Conservation (phyloP, 35 echinoderm and acorn worm genomes). For the Hemicentrotus pulcherrimus region DNA sequence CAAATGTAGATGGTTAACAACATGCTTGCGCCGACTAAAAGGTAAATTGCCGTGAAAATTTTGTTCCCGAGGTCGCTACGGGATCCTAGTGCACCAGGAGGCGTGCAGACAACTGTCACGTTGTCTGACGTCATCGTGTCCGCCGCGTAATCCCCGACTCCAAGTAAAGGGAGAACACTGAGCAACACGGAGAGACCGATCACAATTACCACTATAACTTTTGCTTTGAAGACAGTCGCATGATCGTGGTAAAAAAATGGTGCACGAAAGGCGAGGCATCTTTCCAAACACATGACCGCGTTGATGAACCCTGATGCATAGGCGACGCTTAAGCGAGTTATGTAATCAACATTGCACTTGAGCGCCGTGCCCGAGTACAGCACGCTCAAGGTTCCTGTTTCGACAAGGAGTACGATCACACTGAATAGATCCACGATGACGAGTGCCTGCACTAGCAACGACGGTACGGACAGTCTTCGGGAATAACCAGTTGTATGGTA, state of each 20-base stretch:
- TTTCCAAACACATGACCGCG: slow-evolving; percentile 25
- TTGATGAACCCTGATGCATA: slow-evolving; percentile 41
- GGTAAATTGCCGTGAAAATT: not conserved
- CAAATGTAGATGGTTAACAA: not conserved
- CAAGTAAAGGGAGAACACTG: not conserved
- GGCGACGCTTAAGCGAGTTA: not conserved
- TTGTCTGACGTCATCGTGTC: not conserved
- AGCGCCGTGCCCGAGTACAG: not conserved
- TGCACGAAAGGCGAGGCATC: slow-evolving; percentile 23
- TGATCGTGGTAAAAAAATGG: slow-evolving; percentile 26
- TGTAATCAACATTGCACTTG: slow-evolving; percentile 7
- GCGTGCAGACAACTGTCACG: not conserved
- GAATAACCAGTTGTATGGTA: not conserved
- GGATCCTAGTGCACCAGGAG: not conserved
- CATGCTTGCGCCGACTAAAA: not conserved
- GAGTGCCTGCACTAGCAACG: not conserved
- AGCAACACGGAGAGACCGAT: not conserved
- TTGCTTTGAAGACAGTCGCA: slow-evolving; percentile 31
- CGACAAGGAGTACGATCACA: not conserved
- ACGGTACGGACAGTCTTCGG: not conserved
- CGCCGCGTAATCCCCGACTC: slow-evolving; percentile 21
- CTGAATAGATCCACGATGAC: slow-evolving; percentile 1
- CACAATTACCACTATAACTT: not conserved
- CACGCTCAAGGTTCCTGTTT: not conserved
- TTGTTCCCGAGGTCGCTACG: not conserved